Evolutionary conservation across 2,888 invertebrate genomes (phyloP).

Genomic region (Tinea pellionella): DNA sequence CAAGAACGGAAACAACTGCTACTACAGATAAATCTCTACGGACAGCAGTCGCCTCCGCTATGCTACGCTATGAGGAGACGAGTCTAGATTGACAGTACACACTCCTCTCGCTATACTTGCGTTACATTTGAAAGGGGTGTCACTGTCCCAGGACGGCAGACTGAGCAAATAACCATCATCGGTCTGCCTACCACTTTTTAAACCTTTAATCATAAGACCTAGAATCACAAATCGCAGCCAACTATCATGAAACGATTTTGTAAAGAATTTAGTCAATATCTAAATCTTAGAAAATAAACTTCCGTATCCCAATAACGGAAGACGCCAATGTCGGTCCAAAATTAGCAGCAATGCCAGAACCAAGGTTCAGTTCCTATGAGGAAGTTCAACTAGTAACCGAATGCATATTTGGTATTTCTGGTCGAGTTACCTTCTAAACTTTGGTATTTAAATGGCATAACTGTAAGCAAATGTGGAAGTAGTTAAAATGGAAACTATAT

Average conservation of each 20-base stretch:
- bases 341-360: conserved; percentile 56
- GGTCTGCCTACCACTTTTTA: too few species aligned
- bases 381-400: background rate
- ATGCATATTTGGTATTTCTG: background rate
- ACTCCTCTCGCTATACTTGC: too few species aligned
- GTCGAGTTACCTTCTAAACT: background rate
- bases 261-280: background rate
- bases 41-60: too few species aligned
- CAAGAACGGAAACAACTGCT: too few species aligned
- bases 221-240: background rate
- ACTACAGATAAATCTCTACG: too few species aligned
- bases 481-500: background rate
- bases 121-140: too few species aligned
- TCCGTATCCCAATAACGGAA: conserved; percentile 56
- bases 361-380: conserved; percentile 33
- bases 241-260: background rate
- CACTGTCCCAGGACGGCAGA: too few species aligned
- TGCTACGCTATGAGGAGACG: too few species aligned
- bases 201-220: background rate
- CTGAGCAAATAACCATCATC: too few species aligned
- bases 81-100: too few species aligned
- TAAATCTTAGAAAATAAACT: conserved; percentile 25
- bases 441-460: background rate
- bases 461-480: background rate
- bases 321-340: conserved; percentile 60